Evolutionary conservation across 2,113 vertebrate species (phyloP), one percentile per base, ranked within the genome.

Genomic region (Sturnus vulgaris): DNA sequence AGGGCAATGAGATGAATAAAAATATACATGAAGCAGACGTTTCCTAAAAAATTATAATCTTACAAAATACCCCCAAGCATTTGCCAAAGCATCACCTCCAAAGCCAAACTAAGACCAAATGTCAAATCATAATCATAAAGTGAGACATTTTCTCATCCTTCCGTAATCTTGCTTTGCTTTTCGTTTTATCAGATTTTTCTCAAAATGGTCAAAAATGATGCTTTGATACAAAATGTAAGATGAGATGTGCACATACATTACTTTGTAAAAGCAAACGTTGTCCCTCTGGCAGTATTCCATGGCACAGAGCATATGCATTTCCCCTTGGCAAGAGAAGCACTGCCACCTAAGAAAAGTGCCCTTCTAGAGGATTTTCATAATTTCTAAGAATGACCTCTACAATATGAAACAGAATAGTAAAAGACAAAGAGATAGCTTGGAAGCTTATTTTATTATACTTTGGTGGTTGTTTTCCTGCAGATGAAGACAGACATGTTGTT

Each of bases 391-490:
- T 14, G 11, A 87, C 21, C 22, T 44, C 13, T 13, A 13, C 40
- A 59, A 20, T 7, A 35, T 0, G 0, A 83, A 95, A 59, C 68
- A 78, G n/a, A 90, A 64, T 0, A 88, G 82, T 15, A 93, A 93
- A 94, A 97, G 46, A 57, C 81, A 91, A 96, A 30, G 25, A 19
- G 37, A 53, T 31, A 80, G 33, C 47, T 88, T 68, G 39, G 84
- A 96, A 97, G 76, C 65, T 96, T 85, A 49, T 93, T 98, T 98
- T 98, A 98, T 98, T 98, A 89, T 80, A 88, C 47, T 90, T 96
- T 68, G 65, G 83, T 94, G 93, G 40, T 71, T 82, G 65, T 37
- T 86, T 96, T 95, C 79, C 82, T 92, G 59, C 83, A 79, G 87
- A 80, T 92, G 80, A 82, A 95, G 35, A 59, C 69, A 95, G 59